Conservation (phyloP, 2,888 invertebrate genomes). For the Pristionchus arcanus region DNA sequence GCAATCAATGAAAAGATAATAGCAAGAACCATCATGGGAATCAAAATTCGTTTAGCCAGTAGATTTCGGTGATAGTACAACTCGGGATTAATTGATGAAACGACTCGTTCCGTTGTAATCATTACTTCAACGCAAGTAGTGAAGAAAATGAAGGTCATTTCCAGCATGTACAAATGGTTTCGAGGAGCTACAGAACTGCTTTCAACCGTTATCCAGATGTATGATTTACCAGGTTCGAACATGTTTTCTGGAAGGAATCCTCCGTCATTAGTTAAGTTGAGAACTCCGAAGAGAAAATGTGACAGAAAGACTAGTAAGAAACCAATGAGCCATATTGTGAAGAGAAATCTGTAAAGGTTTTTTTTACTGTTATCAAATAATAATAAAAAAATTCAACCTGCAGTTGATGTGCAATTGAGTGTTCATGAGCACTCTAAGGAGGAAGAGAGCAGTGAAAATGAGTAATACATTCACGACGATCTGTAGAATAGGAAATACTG, state of each 20-base stretch:
- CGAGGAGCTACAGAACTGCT: not conserved
- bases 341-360: not conserved
- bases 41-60: not conserved
- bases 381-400: not conserved
- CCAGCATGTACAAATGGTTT: not conserved
- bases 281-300: not conserved
- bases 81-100: not conserved
- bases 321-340: not conserved
- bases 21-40: not conserved
- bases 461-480: not conserved
- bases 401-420: slow-evolving; percentile 1
- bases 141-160: not conserved
- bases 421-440: not conserved
- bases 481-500: not conserved
- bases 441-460: not conserved
- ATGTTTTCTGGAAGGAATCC: not conserved
- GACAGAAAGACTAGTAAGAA: not conserved
- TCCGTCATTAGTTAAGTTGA: not conserved
- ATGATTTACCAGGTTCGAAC: not conserved
- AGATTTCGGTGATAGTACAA: not conserved
- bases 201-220: too few relatives aligned
- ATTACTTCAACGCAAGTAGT: not conserved
- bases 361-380: not conserved
- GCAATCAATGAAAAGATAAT: not conserved
- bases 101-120: not conserved